phyloP scores from a whole-genome alignment of 2,888 invertebrate species.

The Zygogramma bicolorata region DNA sequence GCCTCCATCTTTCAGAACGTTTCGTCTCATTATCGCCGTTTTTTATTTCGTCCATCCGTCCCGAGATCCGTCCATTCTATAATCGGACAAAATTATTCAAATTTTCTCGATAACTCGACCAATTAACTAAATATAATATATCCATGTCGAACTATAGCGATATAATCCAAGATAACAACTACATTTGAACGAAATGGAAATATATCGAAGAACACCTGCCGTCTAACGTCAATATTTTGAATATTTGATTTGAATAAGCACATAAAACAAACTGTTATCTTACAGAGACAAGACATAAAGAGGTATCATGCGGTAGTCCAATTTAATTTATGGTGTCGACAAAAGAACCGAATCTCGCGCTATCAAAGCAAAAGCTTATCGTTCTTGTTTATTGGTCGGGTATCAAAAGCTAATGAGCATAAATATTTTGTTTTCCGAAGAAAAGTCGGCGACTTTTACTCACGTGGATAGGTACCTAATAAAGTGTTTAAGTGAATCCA shows the following conservation, averaged over 20 bases:
- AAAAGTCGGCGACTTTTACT: background rate
- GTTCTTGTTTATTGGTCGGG: constrained; percentile 14
- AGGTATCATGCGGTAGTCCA: background rate
- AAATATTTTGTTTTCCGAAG: background rate
- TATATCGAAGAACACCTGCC: constrained; percentile 9
- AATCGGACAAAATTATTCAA: background rate
- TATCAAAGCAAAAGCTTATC: constrained; percentile 28
- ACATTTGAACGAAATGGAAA: background rate
- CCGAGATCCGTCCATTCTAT: background rate
- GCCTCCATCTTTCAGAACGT: background rate
- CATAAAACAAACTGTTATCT: background rate
- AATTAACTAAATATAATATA: background rate
- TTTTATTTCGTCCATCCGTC: background rate
- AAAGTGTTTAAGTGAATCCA: background rate
- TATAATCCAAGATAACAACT: background rate
- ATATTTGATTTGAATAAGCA: background rate
- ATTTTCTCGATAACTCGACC: background rate
- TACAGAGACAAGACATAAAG: background rate
- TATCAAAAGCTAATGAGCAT: background rate
- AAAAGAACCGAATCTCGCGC: constrained; percentile 6
- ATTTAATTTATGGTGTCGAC: background rate
- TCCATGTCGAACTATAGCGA: background rate
- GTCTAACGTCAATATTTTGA: constrained; percentile 27
- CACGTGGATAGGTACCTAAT: background rate
- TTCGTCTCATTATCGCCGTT: background rate